Base-by-base conservation (phyloP, 35 echinoderm and acorn worm species). In the Ptychodera flava region DNA sequence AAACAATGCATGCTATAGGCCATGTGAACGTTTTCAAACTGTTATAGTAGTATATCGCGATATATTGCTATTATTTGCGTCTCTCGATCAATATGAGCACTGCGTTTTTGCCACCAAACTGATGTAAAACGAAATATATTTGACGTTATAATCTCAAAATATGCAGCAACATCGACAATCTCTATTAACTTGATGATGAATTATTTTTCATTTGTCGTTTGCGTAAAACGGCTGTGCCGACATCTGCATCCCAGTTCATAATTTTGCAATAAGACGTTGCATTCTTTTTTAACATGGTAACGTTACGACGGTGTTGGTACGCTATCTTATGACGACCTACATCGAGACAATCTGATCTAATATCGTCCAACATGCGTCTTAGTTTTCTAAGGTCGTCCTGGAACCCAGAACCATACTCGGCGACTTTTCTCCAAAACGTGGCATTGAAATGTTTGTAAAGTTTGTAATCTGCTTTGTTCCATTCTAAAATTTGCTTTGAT, bases 371-470 rank as follows among this genome's bases (percentile, higher is more conserved):
- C 81, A 37, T 83, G 0, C 77, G 33, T 12, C 79, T 34, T 31
- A 89, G 83, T 16, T 75, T 35, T 34, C 76, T 78, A 28, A 93
- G 77, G 34, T 93, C 91, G 1, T 77, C 0, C 10, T 76, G 10
- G 77, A 93, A 93, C 15, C 36, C 28, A 1, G 34, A 1, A n/a
- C 91, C 87, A 35, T 93, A 93, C 30, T 89, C 37, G 36, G 27
- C 34, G 15, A 93, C 53, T 38, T 88, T 89, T 33, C 34, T 86
- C 91, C 91, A 93, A n/a, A 93, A 79, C 31, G 91, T 81, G 0
- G 31, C 1, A 82, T 93, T 93, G 33, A 93, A 89, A 76, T 85
- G 91, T 1, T 85, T 30, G 30, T 93, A 93, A 16, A 93, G 86
- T 27, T 22, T 15, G n/a, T 52, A 29, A 33, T 93, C 91, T 78